Evolutionary conservation across 2,888 invertebrate genomes (phyloP).

Genomic region (Trisateles emortualis): DNA sequence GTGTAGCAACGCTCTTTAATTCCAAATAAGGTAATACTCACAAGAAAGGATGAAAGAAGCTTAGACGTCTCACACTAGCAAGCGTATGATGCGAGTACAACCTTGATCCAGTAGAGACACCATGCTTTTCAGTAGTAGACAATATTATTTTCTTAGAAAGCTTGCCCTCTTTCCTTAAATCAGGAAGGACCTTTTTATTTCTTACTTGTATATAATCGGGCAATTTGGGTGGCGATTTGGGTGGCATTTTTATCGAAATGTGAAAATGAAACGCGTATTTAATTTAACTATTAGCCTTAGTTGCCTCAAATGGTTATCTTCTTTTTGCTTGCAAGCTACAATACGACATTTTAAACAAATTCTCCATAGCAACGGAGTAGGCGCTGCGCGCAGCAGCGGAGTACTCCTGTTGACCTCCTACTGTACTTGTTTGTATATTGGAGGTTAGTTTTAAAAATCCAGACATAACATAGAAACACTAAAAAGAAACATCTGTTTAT

Average conservation of each 20-base stretch:
- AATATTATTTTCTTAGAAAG: conserved; percentile 73
- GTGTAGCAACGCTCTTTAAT: too few relatives aligned
- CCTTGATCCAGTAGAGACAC: conserved; percentile 76
- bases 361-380: conserved; percentile 18
- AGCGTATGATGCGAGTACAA: conserved; percentile 88
- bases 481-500: too few relatives aligned
- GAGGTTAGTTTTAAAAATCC: too few relatives aligned
- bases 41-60: conserved; percentile 77
- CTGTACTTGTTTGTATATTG: too few relatives aligned
- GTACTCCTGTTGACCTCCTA: too few relatives aligned
- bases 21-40: conserved; percentile 56
- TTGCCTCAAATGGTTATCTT: background rate
- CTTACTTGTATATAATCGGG: conserved; percentile 69
- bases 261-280: background rate
- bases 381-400: background rate
- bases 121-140: conserved; percentile 73
- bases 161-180: conserved; percentile 75
- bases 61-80: conserved; percentile 83
- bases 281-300: background rate
- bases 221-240: conserved; percentile 47
- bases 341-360: background rate
- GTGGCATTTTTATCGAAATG: background rate
- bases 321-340: background rate
- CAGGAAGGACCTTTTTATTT: conserved; percentile 78
- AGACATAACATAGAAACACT: too few relatives aligned